phyloP scores from a whole-genome alignment of 2,888 invertebrate genomes.

The Volucella inanis region DNA sequence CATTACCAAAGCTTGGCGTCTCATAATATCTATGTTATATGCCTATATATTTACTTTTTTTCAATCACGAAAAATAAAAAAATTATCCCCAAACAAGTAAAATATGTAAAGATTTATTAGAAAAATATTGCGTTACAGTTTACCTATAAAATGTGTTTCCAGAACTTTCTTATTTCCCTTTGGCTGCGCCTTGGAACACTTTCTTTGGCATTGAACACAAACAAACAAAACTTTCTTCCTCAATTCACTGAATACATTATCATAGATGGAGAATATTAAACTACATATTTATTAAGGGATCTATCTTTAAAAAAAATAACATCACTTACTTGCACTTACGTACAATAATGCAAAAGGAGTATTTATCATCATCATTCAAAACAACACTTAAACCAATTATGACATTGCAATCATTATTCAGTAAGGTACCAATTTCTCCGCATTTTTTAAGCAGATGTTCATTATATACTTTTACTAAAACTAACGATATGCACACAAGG shows the following conservation, averaged over 20 bases:
- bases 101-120: too few relatives aligned
- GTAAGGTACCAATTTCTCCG: constrained; percentile 36
- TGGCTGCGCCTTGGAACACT: constrained; percentile 30
- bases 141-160: too few relatives aligned
- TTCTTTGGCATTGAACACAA: constrained; percentile 53
- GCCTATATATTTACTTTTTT: too few relatives aligned
- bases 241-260: constrained; percentile 33
- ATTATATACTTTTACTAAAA: constrained; percentile 36
- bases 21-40: too few relatives aligned
- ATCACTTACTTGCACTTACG: neutral
- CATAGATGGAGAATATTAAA: constrained; percentile 24
- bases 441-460: constrained; percentile 42
- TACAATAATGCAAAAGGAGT: neutral
- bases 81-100: too few relatives aligned
- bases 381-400: constrained; percentile 62
- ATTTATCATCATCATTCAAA: constrained; percentile 46
- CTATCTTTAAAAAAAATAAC: neutral
- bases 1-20: too few relatives aligned
- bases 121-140: too few relatives aligned
- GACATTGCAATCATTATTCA: constrained; percentile 66
- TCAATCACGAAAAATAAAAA: too few relatives aligned
- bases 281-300: constrained; percentile 18
- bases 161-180: constrained; percentile 42
- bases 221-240: constrained; percentile 49
- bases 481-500: neutral